Percentiles rank a stretch among this genome's conserved stretches.
Evolutionary conservation across 2,888 invertebrate species (phyloP).

Genomic region (Caenorhabditis macrosperma): DNA sequence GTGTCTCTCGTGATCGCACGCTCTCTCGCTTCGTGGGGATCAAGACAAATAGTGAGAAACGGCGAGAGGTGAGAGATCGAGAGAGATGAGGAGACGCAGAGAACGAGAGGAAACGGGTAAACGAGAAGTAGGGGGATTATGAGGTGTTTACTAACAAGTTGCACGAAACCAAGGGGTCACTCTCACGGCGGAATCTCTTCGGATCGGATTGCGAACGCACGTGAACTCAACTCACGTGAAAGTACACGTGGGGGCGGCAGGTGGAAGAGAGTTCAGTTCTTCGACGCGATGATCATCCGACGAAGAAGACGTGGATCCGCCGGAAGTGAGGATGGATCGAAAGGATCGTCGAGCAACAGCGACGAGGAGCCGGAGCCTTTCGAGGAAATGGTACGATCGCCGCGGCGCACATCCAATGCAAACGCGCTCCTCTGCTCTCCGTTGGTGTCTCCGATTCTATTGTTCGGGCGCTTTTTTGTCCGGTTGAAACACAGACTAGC

Average conservation of each 20-base stretch:
- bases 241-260: background rate
- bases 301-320: background rate
- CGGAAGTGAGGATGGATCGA: conserved; percentile 37
- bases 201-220: background rate
- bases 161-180: background rate
- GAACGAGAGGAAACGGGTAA: conserved; percentile 23
- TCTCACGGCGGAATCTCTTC: background rate
- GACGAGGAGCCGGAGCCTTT: conserved; percentile 44
- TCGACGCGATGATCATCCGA: no score
- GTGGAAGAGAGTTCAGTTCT: no score
- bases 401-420: no score
- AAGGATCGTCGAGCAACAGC: background rate
- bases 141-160: conserved; percentile 14
- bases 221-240: background rate
- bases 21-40: conserved; percentile 19
- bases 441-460: no score
- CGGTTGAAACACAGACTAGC: no score
- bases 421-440: no score
- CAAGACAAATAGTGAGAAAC: conserved; percentile 44
- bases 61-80: conserved; percentile 22
- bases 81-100: conserved; percentile 21
- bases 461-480: no score
- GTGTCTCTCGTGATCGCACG: conserved; percentile 13
- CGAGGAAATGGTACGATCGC: conserved; percentile 33
- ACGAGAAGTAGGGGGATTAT: conserved; percentile 4